Conservation (phyloP, 1,140 invertebrate genomes). For the Bombus affinis region DNA sequence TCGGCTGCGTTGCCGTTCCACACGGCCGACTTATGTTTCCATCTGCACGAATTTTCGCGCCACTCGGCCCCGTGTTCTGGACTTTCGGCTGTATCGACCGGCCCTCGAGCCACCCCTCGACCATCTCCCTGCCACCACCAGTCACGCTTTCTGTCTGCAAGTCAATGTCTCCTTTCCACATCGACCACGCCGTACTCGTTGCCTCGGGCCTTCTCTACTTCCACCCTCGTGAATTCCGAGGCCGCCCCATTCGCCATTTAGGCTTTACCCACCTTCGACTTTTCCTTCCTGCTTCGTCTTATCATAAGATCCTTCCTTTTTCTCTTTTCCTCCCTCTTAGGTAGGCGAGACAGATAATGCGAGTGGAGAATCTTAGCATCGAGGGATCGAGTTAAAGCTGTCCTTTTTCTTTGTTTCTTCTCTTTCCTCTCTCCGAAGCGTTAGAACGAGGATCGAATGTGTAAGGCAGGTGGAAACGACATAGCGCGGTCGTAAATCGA, state of each 20-base stretch:
- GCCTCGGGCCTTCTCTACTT: constrained; percentile 7
- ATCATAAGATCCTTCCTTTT: background rate
- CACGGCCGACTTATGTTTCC: constrained; percentile 47
- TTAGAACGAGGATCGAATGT: too few species aligned
- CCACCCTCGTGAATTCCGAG: constrained; percentile 16
- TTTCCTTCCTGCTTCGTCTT: constrained; percentile 3
- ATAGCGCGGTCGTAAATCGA: background rate
- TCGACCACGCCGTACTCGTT: constrained; percentile 41
- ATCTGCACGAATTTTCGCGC: constrained; percentile 66
- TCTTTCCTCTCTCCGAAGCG: accelerated
- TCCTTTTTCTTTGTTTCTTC: background rate
- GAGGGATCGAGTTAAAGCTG: background rate
- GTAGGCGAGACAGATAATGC: background rate
- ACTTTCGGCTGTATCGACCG: constrained; percentile 79
- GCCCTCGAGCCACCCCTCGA: constrained; percentile 57
- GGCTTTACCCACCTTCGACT: background rate
- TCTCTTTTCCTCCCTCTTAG: too few species aligned
- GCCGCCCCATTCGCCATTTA: constrained; percentile 27
- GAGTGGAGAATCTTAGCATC: background rate
- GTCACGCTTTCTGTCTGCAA: constrained; percentile 52
- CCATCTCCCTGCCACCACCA: constrained; percentile 13
- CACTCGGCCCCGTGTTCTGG: constrained; percentile 65
- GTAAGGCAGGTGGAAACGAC: background rate
- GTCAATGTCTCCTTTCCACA: constrained; percentile 50
- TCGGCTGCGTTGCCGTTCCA: background rate